Percentiles rank a stretch among this genome's conserved stretches.
phyloP scores from a whole-genome alignment of 2,888 invertebrate species.

The Linyphia triangularis region DNA sequence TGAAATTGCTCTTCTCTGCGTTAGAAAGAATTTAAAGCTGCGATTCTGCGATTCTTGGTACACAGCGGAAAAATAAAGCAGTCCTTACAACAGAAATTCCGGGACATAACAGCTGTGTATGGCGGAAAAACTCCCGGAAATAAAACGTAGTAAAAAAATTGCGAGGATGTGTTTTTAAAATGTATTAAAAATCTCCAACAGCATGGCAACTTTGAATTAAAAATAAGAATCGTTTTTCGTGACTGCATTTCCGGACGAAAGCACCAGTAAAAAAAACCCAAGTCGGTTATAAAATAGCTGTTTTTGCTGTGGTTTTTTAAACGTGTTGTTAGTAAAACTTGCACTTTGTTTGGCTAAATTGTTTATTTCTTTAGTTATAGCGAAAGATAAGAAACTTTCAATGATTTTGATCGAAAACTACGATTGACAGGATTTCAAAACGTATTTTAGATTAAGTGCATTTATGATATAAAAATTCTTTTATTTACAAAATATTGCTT shows the following conservation, averaged over 20 bases:
- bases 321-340: too few species aligned
- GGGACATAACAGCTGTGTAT: background rate
- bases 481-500: too few species aligned
- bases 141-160: background rate
- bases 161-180: background rate
- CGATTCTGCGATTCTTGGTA: constrained; percentile 8
- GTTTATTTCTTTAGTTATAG: too few species aligned
- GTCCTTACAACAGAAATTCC: background rate
- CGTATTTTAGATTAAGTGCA: too few species aligned
- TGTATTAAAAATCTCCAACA: background rate
- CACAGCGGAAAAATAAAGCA: background rate
- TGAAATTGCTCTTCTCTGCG: constrained; percentile 18
- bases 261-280: background rate
- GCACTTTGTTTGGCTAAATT: too few species aligned
- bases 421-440: too few species aligned
- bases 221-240: background rate
- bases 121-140: background rate
- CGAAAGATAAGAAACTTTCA: too few species aligned
- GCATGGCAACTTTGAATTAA: background rate
- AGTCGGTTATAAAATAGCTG: background rate
- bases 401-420: too few species aligned
- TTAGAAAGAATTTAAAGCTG: constrained; percentile 39
- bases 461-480: too few species aligned
- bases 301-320: background rate
- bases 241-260: background rate